Conservation (phyloP, 1,140 invertebrate species). For the Phortica variegata region DNA sequence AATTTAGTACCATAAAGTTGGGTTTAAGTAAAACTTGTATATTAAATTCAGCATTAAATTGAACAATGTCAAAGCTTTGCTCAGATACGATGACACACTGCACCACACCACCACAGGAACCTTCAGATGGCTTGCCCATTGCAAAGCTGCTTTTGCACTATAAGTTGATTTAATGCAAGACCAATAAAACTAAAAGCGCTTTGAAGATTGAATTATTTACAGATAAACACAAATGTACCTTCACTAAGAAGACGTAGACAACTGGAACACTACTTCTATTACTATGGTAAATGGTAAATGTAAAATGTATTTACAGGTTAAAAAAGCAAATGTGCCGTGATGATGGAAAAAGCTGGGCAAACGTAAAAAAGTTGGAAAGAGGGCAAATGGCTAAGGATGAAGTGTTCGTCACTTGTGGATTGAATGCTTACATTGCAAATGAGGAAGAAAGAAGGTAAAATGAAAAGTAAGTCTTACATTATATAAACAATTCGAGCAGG, state of each 20-base stretch:
- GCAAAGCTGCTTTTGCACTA: too few relatives aligned
- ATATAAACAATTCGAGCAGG: constrained; percentile 26
- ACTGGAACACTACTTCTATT: not conserved
- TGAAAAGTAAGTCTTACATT: constrained; percentile 15
- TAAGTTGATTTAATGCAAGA: too few relatives aligned
- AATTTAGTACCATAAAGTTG: too few relatives aligned
- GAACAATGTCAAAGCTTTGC: too few relatives aligned
- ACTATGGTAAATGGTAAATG: not conserved
- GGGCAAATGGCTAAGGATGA: too few relatives aligned
- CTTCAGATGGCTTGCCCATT: too few relatives aligned
- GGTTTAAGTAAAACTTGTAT: too few relatives aligned
- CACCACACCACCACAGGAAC: too few relatives aligned
- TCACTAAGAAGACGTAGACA: not conserved
- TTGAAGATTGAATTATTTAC: not conserved
- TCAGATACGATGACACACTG: too few relatives aligned
- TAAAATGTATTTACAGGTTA: constrained; percentile 6
- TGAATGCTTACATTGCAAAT: constrained; percentile 9
- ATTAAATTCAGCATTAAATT: too few relatives aligned
- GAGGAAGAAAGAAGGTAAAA: constrained; percentile 17
- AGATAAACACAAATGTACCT: not conserved
- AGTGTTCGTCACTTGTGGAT: too few relatives aligned
- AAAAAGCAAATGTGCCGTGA: constrained; percentile 30
- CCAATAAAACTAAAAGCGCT: too few relatives aligned
- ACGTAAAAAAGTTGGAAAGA: constrained; percentile 13
- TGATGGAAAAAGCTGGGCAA: constrained; percentile 16